Base-by-base conservation (phyloP, 2,113 vertebrate genomes). In the Sceloporus undulatus region DNA sequence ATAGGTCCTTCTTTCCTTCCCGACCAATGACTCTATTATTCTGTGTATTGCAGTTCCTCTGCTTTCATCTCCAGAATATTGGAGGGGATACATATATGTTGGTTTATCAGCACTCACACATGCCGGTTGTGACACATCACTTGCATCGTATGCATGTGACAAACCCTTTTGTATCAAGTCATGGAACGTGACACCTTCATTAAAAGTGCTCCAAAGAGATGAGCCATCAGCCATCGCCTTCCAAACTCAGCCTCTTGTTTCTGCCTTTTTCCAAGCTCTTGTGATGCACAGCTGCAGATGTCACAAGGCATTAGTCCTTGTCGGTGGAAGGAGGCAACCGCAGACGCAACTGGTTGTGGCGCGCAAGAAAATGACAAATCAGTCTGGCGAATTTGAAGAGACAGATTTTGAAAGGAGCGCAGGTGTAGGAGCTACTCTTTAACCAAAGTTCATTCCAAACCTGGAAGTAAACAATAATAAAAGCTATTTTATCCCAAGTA, bases 311-410 rank as follows among this genome's bases (percentile, higher is more conserved):
- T 96, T 96, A 95, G 0, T 0, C 90, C 88, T 38, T 93, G 87
- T 94, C 94, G 92, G 76, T 0, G 0, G 5, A 77, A 87, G 84
- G 93, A 92, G 81, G 89, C 90, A 92, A 85, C 9, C 79, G 71
- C 73, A 91, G 90, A 89, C 38, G 93, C 87, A 96, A 96, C 87
- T 68, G 66, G 73, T 87, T 93, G 88, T 95, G 94, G 93, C 95
- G 94, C 29, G 1, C 75, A 91, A 93, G 91, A 93, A 97, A 94
- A 94, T 78, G 87, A 96, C 93, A 96, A 94, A 95, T 95, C 95
- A 95, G 91, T 92, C 89, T 71, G 29, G 91, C 65, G 85, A 93
- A 97, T 96, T 91, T 89, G 89, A 94, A 93, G 92, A 92, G 95
- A 96, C 91, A 92, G 92, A 84, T 95, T 96, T 94, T 86, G 89